phyloP scores from a whole-genome alignment of 2,113 vertebrate genomes.

The Meleagris gallopavo region DNA sequence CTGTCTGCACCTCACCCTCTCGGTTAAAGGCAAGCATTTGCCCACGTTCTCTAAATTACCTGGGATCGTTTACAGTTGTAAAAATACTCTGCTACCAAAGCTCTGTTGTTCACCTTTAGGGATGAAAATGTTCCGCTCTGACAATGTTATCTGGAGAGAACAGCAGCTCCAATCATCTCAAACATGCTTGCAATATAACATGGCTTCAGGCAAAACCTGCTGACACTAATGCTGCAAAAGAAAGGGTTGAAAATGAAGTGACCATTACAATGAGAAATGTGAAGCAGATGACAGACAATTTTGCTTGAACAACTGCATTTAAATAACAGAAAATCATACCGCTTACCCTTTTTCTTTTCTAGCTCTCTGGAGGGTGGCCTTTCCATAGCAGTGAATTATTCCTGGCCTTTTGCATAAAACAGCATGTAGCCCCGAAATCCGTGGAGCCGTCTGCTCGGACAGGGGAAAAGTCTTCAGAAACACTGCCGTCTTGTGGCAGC shows the following conservation, averaged over 20 bases:
- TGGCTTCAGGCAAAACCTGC: background rate
- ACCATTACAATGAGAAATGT: background rate
- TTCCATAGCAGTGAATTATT: background rate
- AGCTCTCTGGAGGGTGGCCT: background rate
- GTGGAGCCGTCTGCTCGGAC: background rate
- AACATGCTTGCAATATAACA: constrained; percentile 14
- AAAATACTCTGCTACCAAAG: constrained; percentile 43
- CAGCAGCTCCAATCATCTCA: constrained; percentile 40
- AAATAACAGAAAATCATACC: background rate
- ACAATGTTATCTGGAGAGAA: constrained; percentile 68
- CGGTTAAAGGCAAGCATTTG: background rate
- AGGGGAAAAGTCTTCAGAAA: background rate
- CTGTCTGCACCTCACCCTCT: background rate
- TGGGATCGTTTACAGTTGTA: constrained; percentile 40
- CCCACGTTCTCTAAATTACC: constrained; percentile 32
- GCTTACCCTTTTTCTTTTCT: background rate
- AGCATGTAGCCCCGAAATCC: background rate
- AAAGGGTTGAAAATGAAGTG: background rate
- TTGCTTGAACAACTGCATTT: constrained; percentile 2
- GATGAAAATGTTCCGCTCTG: constrained; percentile 1
- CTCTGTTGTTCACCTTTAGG: constrained; percentile 43
- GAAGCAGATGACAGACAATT: constrained; percentile 6
- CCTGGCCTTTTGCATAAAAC: background rate
- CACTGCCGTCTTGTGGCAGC: background rate
- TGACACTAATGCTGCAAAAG: background rate